A percentile compares a stretch with the other conserved stretches of the same genome.
Evolutionary conservation across 2,888 invertebrate genomes (phyloP).

Genomic region (Belgica antarctica): DNA sequence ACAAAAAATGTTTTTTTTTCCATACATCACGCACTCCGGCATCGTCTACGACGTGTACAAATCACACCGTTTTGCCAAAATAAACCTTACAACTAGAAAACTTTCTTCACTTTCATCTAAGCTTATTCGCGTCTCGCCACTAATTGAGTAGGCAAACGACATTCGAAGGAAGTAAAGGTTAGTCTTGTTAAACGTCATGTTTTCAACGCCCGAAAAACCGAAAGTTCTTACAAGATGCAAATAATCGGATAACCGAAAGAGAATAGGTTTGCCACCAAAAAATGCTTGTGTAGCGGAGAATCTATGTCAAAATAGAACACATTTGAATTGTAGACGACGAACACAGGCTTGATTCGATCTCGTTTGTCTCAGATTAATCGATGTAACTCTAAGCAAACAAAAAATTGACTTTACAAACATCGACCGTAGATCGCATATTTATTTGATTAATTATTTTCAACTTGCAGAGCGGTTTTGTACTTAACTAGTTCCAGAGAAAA

Average conservation of each 20-base stretch:
- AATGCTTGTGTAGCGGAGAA: background rate
- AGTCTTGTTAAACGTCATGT: constrained; percentile 10
- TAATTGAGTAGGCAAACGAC: constrained; percentile 1
- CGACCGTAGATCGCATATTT: background rate
- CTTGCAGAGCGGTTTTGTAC: too few species aligned
- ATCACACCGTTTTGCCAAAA: too few species aligned
- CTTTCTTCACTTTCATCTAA: too few species aligned
- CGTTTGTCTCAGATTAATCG: background rate
- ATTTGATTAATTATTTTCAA: constrained; percentile 10
- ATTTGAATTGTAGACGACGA: background rate
- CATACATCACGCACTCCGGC: too few species aligned
- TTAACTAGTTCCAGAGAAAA: too few species aligned
- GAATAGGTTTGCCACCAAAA: background rate
- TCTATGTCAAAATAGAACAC: background rate
- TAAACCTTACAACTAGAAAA: too few species aligned
- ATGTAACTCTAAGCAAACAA: background rate
- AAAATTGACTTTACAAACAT: background rate
- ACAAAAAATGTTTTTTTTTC: too few species aligned
- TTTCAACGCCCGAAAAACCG: background rate
- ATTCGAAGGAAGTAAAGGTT: constrained; percentile 8
- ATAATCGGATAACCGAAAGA: background rate
- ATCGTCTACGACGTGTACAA: too few species aligned
- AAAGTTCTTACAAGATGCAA: background rate
- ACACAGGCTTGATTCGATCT: background rate
- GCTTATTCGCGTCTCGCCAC: too few species aligned